Percentiles rank a stretch among this genome's conserved stretches.
Evolutionary conservation across 2,113 vertebrate species (phyloP).

Genomic region (Scophthalmus maximus): DNA sequence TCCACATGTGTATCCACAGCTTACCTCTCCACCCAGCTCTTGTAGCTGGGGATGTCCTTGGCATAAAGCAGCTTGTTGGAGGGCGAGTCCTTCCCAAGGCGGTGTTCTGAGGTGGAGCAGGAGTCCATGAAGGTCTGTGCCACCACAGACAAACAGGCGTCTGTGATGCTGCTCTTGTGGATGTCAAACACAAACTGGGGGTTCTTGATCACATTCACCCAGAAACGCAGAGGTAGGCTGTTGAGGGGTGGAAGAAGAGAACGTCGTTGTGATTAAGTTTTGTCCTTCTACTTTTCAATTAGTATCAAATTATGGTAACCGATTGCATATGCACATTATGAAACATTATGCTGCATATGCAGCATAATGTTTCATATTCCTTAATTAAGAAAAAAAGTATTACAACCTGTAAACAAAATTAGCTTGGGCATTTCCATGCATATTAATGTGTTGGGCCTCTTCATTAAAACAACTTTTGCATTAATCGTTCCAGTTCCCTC

Average conservation of each 20-base stretch:
- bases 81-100: constrained; percentile 97
- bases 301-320: no score
- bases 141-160: constrained; percentile 96
- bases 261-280: no score
- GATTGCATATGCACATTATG: no score
- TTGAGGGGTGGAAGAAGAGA: constrained; percentile 1
- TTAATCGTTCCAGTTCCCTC: constrained; percentile 18
- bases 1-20: constrained; percentile 46
- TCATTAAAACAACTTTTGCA: no score
- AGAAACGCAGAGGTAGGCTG: constrained; percentile 95
- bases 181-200: constrained; percentile 99
- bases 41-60: constrained; percentile 99
- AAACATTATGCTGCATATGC: no score
- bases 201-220: constrained; percentile 99
- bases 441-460: no score
- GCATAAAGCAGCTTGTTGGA: constrained; percentile 99
- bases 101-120: constrained; percentile 97
- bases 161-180: constrained; percentile 99
- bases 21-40: constrained; percentile 99
- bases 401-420: constrained; percentile 6
- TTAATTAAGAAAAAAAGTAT: no score
- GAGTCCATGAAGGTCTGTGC: constrained; percentile 99
- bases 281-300: neutral
- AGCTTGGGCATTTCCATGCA: no score
- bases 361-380: no score